Percentiles rank a stretch among this genome's conserved stretches.
These are phyloP conservation scores for Enoplosus armatus DNA, from an alignment of 2,797 vertebrate genomes.

Conservation along the genomic window DNA sequence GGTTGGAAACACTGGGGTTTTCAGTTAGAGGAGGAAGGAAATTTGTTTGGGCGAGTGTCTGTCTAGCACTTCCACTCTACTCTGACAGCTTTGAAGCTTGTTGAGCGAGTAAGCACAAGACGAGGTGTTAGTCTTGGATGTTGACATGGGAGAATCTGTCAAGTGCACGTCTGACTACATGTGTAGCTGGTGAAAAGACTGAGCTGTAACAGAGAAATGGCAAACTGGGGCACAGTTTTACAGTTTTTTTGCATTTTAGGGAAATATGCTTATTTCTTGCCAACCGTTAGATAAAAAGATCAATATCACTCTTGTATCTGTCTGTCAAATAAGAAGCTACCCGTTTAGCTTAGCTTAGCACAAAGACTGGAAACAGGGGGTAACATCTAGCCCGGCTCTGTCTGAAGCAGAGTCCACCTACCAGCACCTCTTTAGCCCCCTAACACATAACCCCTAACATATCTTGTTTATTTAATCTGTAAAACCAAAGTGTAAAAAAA, in stretches of 20 bases:
- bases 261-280: background rate
- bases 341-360: conserved; percentile 13
- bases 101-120: conserved; percentile 34
- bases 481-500: background rate
- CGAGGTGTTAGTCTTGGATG: conserved; percentile 41
- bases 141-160: conserved; percentile 30
- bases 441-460: too few relatives aligned
- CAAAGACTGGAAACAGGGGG: background rate
- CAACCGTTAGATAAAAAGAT: background rate
- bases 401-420: background rate
- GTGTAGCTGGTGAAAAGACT: background rate
- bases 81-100: conserved; percentile 56
- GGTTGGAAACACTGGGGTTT: conserved; percentile 12
- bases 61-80: conserved; percentile 31
- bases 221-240: too few relatives aligned
- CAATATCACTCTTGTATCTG: background rate
- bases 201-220: conserved; percentile 6
- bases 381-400: background rate
- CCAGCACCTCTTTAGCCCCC: background rate
- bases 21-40: conserved; percentile 41
- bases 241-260: too few relatives aligned
- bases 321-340: background rate
- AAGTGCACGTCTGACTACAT: background rate
- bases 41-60: conserved; percentile 31
- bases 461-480: background rate